Base-by-base conservation (phyloP, 2,888 invertebrate species). In the Busseola fusca region DNA sequence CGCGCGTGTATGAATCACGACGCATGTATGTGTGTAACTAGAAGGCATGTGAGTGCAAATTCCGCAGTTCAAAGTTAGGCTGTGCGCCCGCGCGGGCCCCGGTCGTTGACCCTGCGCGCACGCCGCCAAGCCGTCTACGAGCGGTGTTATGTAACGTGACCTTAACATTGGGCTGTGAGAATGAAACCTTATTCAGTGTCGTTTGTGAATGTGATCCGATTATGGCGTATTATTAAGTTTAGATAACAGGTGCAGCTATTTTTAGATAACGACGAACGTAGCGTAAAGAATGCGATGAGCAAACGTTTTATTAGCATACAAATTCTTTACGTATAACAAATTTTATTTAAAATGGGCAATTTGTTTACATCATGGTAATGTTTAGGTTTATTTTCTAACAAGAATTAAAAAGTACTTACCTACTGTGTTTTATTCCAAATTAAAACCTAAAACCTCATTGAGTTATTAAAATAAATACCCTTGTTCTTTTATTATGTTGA, bases 71-170 rank as follows among this genome's bases (percentile, higher is more conserved):
- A 89, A 91, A 91, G 91, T 91, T 91, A 89, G 89, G 89, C 89
- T 89, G 93, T 88, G 91, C 91, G 94, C 93, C 94, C 90, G 91
- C 91, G 91, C 91, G 87, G 92, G 93, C 95, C 95, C 95, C 94
- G 94, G 92, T 91, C 92, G 81, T 85, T 90, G 93, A 91, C 87
- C 91, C 87, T 81, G 84, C 86, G 91, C 90, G 91, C 88, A 87
- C 92, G 94, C 92, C 95, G 95, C 95, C 95, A 95, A 91, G 95
- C 95, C 93, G 95, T 95, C 95, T 95, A 93, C 94, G 87, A 87
- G 75, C 80, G 79, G 82, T 73, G 87, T 94, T 94, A 94, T 92
- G 91, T 93, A 94, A 94, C 86, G 83, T 89, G 94, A 93, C 95
- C 95, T 95, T 94, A 95, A 93, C 94, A 93, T 93, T 94, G 91